Percentiles rank a stretch among this genome's conserved stretches.
Conservation (phyloP, 2,888 invertebrate genomes). For the Drosophila nigritarsus region DNA sequence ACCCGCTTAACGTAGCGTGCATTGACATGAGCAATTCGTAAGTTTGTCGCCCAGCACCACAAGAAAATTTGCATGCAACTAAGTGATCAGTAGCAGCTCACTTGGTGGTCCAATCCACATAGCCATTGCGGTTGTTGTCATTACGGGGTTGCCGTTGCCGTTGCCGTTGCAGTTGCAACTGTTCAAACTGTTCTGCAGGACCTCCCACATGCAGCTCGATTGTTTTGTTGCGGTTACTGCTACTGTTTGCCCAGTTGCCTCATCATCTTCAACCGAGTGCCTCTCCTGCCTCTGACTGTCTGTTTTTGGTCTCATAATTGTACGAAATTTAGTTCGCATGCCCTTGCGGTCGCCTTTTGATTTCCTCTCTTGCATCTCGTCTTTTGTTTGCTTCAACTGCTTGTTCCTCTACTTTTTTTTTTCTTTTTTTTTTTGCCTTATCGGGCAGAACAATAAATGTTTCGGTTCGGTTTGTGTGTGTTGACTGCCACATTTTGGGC, state of each 20-base stretch:
- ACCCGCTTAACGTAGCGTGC: conserved; percentile 58
- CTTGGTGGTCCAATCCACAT: conserved; percentile 71
- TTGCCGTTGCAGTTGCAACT: conserved; percentile 30
- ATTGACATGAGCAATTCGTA: conserved; percentile 82
- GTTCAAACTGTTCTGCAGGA: conserved; percentile 49
- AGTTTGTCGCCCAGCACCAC: conserved; percentile 81
- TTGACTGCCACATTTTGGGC: conserved; percentile 51
- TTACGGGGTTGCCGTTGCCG: conserved; percentile 55
- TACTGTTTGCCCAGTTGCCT: conserved; percentile 70
- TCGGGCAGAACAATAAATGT: conserved; percentile 82
- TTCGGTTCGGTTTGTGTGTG: conserved; percentile 41
- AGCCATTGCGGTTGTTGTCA: conserved; percentile 70
- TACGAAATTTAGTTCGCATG: conserved; percentile 83
- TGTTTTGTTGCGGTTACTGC: conserved; percentile 75
- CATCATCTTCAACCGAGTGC: conserved; percentile 22
- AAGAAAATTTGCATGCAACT: conserved; percentile 72
- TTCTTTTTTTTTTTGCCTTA: conserved; percentile 61
- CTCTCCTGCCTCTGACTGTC: conserved; percentile 23
- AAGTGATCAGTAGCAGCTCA: conserved; percentile 39
- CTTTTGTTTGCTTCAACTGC: background rate
- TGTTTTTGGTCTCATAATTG: conserved; percentile 77
- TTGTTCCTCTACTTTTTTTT: conserved; percentile 23
- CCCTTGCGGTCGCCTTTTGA: conserved; percentile 77
- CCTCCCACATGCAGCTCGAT: conserved; percentile 76
- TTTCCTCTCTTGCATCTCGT: conserved; percentile 37